A percentile compares a stretch with the other conserved stretches of the same genome.
phyloP scores from a whole-genome alignment of 64 coral and sea anemone species.

The Stichodactyla helianthus region DNA sequence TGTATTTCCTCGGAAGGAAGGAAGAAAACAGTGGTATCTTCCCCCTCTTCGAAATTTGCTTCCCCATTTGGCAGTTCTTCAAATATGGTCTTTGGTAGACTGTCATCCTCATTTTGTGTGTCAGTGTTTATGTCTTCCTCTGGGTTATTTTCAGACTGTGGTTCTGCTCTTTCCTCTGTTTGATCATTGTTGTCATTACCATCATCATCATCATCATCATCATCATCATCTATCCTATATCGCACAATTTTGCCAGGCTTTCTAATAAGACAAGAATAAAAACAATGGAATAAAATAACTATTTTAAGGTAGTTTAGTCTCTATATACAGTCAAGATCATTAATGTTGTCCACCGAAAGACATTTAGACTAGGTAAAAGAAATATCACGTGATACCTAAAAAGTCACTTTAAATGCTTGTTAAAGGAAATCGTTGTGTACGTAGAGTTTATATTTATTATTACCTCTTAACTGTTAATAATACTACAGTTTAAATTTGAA shows the following conservation, averaged over 20 bases:
- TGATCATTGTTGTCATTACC: slow-evolving; percentile 3
- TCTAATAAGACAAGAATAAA: background rate
- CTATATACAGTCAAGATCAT: no score
- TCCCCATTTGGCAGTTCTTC: slow-evolving; percentile 19
- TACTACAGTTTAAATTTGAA: no score
- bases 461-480: no score
- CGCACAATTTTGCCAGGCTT: slow-evolving; percentile 9
- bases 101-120: background rate
- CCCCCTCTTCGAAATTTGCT: background rate
- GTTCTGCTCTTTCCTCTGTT: background rate
- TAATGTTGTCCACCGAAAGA: no score
- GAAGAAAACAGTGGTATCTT: background rate
- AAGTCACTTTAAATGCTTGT: no score
- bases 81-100: background rate
- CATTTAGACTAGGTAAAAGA: no score
- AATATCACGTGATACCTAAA: no score
- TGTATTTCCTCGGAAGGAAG: slow-evolving; percentile 4
- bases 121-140: background rate
- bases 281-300: background rate
- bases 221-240: slow-evolving; percentile 20
- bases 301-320: no score
- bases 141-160: background rate
- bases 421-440: no score
- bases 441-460: no score
- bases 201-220: slow-evolving; percentile 14